Evolutionary conservation across 2,113 vertebrate species (phyloP).

Genomic region (Ctenomys sociabilis): DNA sequence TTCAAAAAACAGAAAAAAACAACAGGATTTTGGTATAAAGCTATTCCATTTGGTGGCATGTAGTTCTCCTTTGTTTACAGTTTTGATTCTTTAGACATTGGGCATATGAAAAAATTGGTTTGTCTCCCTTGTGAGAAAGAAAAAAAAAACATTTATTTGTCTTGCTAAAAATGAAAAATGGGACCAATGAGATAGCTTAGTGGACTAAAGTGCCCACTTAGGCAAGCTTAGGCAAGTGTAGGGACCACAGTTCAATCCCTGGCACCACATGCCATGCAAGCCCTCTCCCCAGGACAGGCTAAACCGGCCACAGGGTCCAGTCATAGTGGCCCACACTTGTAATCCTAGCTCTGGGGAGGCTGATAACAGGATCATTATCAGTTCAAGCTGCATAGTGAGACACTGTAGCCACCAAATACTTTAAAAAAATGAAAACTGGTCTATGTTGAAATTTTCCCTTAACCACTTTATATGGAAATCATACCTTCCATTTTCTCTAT

Average conservation of each 20-base stretch:
- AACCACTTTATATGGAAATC: neutral
- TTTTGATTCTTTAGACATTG: slow-evolving; percentile 35
- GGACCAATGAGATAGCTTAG: too few species aligned
- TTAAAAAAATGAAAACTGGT: neutral
- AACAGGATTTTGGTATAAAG: neutral
- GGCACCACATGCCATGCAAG: too few species aligned
- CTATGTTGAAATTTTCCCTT: neutral
- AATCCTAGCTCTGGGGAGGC: too few species aligned
- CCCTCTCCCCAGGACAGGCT: too few species aligned
- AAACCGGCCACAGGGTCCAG: too few species aligned
- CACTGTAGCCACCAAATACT: too few species aligned
- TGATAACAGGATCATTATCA: too few species aligned
- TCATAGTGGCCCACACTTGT: too few species aligned
- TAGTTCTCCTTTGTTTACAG: neutral
- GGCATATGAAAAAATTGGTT: neutral
- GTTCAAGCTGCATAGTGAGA: too few species aligned
- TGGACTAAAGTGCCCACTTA: too few species aligned
- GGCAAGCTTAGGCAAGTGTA: too few species aligned
- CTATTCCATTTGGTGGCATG: slow-evolving; percentile 22
- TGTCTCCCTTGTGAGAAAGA: neutral
- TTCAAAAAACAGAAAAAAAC: neutral
- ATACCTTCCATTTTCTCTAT: neutral
- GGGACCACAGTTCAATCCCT: too few species aligned
- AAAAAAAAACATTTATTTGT: neutral
- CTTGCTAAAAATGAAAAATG: neutral